Conservation (phyloP, 2,797 vertebrate genomes). For the Hylomyscus alleni region DNA sequence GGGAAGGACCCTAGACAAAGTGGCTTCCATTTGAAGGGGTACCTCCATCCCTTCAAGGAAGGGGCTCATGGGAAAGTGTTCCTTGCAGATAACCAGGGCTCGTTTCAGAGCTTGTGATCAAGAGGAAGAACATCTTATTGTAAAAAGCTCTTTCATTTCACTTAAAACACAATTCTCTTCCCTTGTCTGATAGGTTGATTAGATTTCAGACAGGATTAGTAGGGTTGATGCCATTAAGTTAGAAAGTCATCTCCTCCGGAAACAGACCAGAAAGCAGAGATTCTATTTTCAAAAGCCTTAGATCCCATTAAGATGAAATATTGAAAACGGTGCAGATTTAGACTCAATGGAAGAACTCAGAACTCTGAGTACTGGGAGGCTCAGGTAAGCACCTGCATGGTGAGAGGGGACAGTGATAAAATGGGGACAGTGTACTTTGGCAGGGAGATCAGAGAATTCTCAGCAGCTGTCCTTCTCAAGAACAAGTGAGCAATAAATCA, state of each 20-base stretch:
- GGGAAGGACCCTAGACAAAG: neutral
- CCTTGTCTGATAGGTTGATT: constrained; percentile 76
- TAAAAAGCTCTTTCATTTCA: constrained; percentile 39
- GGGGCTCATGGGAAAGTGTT: neutral
- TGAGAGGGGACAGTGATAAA: neutral
- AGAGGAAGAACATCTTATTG: constrained; percentile 4
- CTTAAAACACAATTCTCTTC: constrained; percentile 62
- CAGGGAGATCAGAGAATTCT: constrained; percentile 62
- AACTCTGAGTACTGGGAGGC: neutral
- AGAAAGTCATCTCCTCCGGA: constrained; percentile 77
- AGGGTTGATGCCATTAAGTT: constrained; percentile 72
- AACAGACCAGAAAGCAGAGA: constrained; percentile 71
- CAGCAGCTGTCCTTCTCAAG: constrained; percentile 59
- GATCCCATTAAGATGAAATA: constrained; percentile 81
- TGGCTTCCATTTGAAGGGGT: neutral
- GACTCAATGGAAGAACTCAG: constrained; percentile 48
- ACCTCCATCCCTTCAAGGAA: neutral
- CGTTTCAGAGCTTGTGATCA: neutral
- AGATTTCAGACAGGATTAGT: constrained; percentile 81
- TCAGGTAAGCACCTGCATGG: neutral
- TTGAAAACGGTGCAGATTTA: constrained; percentile 59
- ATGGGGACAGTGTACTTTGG: constrained; percentile 40
- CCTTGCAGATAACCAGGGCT: neutral
- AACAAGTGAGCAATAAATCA: constrained; percentile 72
- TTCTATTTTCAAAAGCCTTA: constrained; percentile 75